Evolutionary conservation across 2,888 invertebrate species (phyloP).

Genomic region (Ophraella communa): DNA sequence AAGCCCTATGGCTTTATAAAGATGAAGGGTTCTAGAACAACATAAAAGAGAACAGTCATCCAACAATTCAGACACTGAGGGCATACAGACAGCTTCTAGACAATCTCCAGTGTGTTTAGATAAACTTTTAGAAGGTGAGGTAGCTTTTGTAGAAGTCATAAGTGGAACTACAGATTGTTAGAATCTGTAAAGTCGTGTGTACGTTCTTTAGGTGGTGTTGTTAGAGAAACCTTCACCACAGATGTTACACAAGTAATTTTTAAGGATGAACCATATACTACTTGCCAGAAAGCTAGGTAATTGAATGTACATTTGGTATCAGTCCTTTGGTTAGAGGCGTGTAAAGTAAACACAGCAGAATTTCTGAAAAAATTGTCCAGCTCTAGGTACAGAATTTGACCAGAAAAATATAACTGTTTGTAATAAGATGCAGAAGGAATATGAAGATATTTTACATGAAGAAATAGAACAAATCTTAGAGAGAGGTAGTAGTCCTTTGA

Average conservation of each 20-base stretch:
- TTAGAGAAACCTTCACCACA: slow-evolving; percentile 61
- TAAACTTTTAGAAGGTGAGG: slow-evolving; percentile 50
- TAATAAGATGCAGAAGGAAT: slow-evolving; percentile 55
- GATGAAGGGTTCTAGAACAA: slow-evolving; percentile 50
- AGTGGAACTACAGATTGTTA: slow-evolving; percentile 49
- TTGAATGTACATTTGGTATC: slow-evolving; percentile 69
- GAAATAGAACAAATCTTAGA: slow-evolving; percentile 46
- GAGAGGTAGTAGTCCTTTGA: slow-evolving; percentile 41
- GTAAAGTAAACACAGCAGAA: slow-evolving; percentile 46
- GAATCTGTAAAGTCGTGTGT: slow-evolving; percentile 52
- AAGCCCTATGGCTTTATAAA: slow-evolving; percentile 53
- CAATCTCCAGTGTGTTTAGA: slow-evolving; percentile 45
- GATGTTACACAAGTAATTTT: slow-evolving; percentile 71
- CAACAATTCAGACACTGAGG: slow-evolving; percentile 30
- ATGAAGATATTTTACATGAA: slow-evolving; percentile 52
- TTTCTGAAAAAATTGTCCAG: slow-evolving; percentile 55
- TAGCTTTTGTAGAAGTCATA: slow-evolving; percentile 55
- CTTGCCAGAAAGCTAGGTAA: slow-evolving; percentile 67
- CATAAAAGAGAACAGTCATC: slow-evolving; percentile 24
- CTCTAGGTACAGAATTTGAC: slow-evolving; percentile 52
- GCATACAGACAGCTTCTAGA: slow-evolving; percentile 22
- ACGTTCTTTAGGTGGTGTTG: slow-evolving; percentile 53
- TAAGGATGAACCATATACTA: slow-evolving; percentile 68
- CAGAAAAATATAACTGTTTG: slow-evolving; percentile 50
- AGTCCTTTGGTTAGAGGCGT: slow-evolving; percentile 70